phyloP scores from a whole-genome alignment of 1,140 invertebrate species.

The Trichonephila inaurata region DNA sequence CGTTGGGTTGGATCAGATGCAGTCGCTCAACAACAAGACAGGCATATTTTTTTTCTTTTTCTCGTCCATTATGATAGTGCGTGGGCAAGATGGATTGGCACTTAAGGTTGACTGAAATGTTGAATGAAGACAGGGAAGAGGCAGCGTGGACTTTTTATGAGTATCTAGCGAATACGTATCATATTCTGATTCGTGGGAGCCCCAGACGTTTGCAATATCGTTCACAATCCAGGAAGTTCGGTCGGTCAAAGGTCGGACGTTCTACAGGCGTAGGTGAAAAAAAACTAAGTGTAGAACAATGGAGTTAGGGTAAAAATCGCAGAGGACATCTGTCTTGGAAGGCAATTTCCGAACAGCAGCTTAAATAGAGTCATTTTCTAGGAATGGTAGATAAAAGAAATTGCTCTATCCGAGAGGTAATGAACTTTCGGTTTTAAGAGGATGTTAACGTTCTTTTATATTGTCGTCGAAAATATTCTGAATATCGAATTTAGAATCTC shows the following conservation, averaged over 20 bases:
- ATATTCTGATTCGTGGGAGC: background rate
- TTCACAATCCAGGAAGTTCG: background rate
- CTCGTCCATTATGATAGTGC: background rate
- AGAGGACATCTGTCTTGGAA: background rate
- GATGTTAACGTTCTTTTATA: too few relatives aligned
- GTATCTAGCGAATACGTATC: background rate
- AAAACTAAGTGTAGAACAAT: background rate
- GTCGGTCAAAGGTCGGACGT: background rate
- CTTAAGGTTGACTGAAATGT: background rate
- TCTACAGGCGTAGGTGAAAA: background rate
- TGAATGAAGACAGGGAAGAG: background rate
- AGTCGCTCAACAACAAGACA: background rate
- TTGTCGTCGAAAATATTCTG: too few relatives aligned
- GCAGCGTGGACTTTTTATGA: background rate
- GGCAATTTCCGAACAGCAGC: background rate
- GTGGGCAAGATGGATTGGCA: conserved; percentile 28
- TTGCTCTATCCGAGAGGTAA: too few relatives aligned
- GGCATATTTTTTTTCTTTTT: background rate
- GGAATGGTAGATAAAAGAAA: background rate
- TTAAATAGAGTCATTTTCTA: background rate
- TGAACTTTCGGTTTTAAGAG: too few relatives aligned
- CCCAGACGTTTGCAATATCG: background rate
- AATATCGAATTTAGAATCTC: too few relatives aligned
- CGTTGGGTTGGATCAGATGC: background rate
- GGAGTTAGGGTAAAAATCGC: background rate